A percentile compares a stretch with the other conserved stretches of the same genome.
Conservation (phyloP, 2,797 vertebrate species). For the Sebastes taczanowskii region DNA sequence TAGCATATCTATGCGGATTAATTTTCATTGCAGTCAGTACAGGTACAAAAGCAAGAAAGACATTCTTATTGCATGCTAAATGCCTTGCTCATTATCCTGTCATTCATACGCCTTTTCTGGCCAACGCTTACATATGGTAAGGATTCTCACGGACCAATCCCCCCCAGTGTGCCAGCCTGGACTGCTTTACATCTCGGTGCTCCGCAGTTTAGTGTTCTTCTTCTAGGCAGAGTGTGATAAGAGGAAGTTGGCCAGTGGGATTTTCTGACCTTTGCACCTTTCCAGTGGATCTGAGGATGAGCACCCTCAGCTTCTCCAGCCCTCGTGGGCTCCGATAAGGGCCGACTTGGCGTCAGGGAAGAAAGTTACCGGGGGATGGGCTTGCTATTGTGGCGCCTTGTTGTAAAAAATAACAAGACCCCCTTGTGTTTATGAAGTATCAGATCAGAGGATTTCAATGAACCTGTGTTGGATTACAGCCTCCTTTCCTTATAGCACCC, state of each 20-base stretch:
- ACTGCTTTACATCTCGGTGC: conserved; percentile 6
- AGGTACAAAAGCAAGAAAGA: too few relatives aligned
- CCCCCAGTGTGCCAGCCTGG: neutral
- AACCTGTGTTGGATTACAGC: conserved; percentile 67
- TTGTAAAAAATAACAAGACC: conserved; percentile 60
- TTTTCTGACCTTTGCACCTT: conserved; percentile 59
- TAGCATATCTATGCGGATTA: too few relatives aligned
- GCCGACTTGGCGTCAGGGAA: conserved; percentile 26
- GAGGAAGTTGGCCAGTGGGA: conserved; percentile 38
- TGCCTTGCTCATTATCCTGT: too few relatives aligned
- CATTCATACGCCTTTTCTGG: too few relatives aligned
- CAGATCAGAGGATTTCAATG: conserved; percentile 66
- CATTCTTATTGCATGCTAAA: too few relatives aligned
- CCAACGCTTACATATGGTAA: neutral
- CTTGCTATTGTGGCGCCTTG: conserved; percentile 25
- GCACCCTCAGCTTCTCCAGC: conserved; percentile 3
- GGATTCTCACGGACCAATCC: neutral
- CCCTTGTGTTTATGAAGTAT: conserved; percentile 54
- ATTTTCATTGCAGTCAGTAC: too few relatives aligned
- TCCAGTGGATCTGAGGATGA: conserved; percentile 22
- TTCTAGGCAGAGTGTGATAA: conserved; percentile 38
- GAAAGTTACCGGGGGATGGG: conserved; percentile 10
- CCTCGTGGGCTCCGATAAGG: conserved; percentile 59
- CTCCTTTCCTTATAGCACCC: conserved; percentile 47
- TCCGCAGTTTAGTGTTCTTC: conserved; percentile 4